Conservation (phyloP, 2,113 vertebrate species). For the Xerus inauris region DNA sequence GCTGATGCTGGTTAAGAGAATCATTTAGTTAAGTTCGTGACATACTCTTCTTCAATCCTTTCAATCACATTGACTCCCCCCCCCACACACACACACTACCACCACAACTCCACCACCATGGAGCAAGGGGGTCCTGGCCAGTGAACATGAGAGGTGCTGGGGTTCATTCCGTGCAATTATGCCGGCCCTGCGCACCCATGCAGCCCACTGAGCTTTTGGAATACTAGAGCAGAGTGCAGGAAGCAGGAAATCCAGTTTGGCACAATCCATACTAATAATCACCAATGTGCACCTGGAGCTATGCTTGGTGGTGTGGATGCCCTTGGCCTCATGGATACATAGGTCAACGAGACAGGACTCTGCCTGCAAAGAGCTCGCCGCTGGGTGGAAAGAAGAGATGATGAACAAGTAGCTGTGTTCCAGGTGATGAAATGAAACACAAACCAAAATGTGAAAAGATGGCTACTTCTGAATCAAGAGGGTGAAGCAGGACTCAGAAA, state of each 20-base stretch:
- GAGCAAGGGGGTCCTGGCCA: slow-evolving; percentile 10
- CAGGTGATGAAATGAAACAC: neutral
- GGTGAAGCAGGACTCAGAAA: neutral
- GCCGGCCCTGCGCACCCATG: neutral
- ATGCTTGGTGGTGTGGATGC: neutral
- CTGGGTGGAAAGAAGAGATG: neutral
- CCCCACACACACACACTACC: no score
- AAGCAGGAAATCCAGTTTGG: neutral
- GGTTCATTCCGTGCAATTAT: neutral
- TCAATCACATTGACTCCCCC: slow-evolving; percentile 41
- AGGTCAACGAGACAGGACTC: neutral
- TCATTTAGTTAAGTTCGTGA: slow-evolving; percentile 65
- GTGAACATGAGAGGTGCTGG: neutral
- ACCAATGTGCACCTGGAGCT: neutral
- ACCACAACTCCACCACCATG: no score
- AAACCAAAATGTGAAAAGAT: neutral
- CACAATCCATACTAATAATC: neutral
- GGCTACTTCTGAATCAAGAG: neutral
- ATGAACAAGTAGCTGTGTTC: neutral
- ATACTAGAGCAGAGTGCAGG: neutral
- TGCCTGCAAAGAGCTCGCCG: neutral
- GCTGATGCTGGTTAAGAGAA: slow-evolving; percentile 53
- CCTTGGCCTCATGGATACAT: neutral
- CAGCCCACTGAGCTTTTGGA: neutral
- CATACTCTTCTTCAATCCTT: slow-evolving; percentile 36